phyloP scores from a whole-genome alignment of 1,140 invertebrate genomes.

The Drosophila nigrodunni region DNA sequence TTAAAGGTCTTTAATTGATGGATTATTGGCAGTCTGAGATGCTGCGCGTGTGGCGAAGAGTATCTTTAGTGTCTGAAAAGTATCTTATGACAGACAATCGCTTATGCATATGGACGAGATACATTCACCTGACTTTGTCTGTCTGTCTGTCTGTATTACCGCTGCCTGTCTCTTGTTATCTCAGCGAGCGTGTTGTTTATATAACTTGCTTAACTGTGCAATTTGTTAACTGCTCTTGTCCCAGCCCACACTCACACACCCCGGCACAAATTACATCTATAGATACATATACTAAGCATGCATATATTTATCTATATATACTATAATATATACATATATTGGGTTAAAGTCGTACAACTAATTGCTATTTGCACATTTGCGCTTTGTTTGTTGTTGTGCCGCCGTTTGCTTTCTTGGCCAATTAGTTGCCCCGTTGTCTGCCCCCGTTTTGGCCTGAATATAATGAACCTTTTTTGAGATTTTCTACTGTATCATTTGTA shows the following conservation, averaged over 20 bases:
- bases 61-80: conserved; percentile 9
- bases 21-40: conserved; percentile 45
- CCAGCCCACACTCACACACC: conserved; percentile 34
- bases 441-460: conserved; percentile 63
- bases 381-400: conserved; percentile 47
- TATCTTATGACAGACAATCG: conserved; percentile 9
- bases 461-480: conserved; percentile 29
- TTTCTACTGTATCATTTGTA: conserved; percentile 11
- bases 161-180: conserved; percentile 15
- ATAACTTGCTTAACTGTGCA: conserved; percentile 59
- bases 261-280: not conserved
- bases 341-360: conserved; percentile 54
- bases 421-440: conserved; percentile 58
- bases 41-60: conserved; percentile 16
- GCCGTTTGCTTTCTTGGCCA: conserved; percentile 62
- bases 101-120: conserved; percentile 1
- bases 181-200: conserved; percentile 38
- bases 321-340: conserved; percentile 10
- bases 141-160: not conserved
- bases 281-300: not conserved
- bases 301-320: not conserved
- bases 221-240: conserved; percentile 56
- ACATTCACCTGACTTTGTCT: conserved; percentile 28
- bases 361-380: conserved; percentile 65
- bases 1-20: conserved; percentile 48